A percentile compares a stretch with the other conserved stretches of the same genome.
phyloP scores from a whole-genome alignment of 2,888 invertebrate species.

The Acutogordius australiensis region DNA sequence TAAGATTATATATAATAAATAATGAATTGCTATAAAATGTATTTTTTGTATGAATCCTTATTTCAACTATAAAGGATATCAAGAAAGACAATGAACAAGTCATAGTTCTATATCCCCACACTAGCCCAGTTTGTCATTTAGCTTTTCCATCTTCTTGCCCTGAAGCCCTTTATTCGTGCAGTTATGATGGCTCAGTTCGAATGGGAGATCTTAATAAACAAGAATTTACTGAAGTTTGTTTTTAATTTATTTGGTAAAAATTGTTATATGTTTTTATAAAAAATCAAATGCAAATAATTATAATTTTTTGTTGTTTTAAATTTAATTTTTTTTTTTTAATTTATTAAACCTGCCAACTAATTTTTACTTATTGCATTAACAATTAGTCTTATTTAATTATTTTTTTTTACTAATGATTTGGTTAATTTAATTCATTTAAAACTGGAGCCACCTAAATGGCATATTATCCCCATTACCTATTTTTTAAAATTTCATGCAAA shows the following conservation, averaged over 20 bases:
- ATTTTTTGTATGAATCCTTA: too few relatives aligned
- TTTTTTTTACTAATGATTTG: too few relatives aligned
- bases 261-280: conserved; percentile 8
- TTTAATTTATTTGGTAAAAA: background rate
- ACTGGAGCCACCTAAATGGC: too few relatives aligned
- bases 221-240: conserved; percentile 22
- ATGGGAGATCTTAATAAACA: conserved; percentile 22
- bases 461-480: too few relatives aligned
- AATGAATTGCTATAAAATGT: too few relatives aligned
- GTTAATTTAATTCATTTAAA: too few relatives aligned
- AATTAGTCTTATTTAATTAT: too few relatives aligned
- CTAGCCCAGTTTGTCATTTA: conserved; percentile 22
- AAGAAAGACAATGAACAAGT: conserved; percentile 18
- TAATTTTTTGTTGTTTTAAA: background rate
- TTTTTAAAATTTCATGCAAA: too few relatives aligned
- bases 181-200: conserved; percentile 25
- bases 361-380: too few relatives aligned
- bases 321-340: background rate
- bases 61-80: conserved; percentile 16
- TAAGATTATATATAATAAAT: too few relatives aligned
- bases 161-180: conserved; percentile 19
- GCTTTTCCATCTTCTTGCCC: conserved; percentile 19
- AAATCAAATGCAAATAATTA: background rate
- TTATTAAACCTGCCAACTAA: too few relatives aligned
- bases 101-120: conserved; percentile 21